Conservation (phyloP, 2,113 vertebrate genomes). For the Ageneiosus marmoratus region DNA sequence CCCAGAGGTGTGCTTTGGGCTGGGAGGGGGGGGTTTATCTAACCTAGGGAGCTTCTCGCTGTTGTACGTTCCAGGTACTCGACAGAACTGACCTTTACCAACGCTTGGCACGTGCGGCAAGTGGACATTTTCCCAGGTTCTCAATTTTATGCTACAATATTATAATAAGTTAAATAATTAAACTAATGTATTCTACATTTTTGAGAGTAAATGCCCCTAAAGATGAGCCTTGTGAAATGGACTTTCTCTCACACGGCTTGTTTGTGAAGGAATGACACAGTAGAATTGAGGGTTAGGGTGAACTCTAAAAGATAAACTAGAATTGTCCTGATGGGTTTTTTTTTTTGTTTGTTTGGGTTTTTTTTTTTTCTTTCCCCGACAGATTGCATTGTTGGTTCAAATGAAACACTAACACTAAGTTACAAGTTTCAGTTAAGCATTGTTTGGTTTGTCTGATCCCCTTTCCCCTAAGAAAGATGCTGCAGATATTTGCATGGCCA, state of each 20-base stretch:
- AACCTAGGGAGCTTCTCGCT: slow-evolving; percentile 38
- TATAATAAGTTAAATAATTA: slow-evolving; percentile 55
- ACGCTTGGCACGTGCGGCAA: slow-evolving; percentile 43
- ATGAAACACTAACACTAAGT: slow-evolving; percentile 50
- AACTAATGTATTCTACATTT: slow-evolving; percentile 50
- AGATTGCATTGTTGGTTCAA: slow-evolving; percentile 39
- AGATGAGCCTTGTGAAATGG: slow-evolving; percentile 38
- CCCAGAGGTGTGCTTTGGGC: slow-evolving; percentile 44
- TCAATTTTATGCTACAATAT: slow-evolving; percentile 51
- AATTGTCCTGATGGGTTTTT: not conserved
- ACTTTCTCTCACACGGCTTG: slow-evolving; percentile 29
- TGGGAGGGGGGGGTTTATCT: not conserved
- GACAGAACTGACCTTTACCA: slow-evolving; percentile 34
- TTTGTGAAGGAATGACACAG: slow-evolving; percentile 29
- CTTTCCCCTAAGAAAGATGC: slow-evolving; percentile 22
- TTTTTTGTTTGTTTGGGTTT: too few species aligned
- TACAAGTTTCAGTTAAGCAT: slow-evolving; percentile 43
- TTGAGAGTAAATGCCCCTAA: slow-evolving; percentile 44
- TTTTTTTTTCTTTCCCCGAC: not conserved
- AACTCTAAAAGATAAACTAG: slow-evolving; percentile 19
- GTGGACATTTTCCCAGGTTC: slow-evolving; percentile 42
- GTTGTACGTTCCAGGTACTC: slow-evolving; percentile 42
- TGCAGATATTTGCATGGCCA: slow-evolving; percentile 40
- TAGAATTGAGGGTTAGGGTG: slow-evolving; percentile 17
- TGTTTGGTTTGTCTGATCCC: not conserved